phyloP scores from a whole-genome alignment of 1,140 invertebrate genomes.

The Meteorus sp. region DNA sequence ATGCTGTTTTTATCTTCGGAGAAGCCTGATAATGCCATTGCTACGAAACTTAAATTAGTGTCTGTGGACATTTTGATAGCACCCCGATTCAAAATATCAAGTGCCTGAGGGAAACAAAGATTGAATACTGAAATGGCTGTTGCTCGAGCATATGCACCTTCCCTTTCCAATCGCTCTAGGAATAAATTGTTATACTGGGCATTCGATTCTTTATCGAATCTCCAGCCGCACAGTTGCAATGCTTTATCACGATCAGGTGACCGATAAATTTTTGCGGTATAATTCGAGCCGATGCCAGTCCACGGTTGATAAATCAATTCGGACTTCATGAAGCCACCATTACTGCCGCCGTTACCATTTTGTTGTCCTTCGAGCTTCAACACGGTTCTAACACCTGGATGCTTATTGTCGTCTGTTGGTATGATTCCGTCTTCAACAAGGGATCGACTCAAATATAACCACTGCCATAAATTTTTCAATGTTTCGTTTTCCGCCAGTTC shows the following conservation, averaged over 20 bases:
- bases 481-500: constrained; percentile 68
- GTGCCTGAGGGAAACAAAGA: constrained; percentile 78
- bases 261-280: constrained; percentile 61
- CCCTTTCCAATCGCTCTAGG: constrained; percentile 65
- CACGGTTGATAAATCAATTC: constrained; percentile 49
- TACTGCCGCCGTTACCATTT: constrained; percentile 40
- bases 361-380: constrained; percentile 51
- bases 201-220: constrained; percentile 67
- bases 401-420: constrained; percentile 62
- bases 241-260: constrained; percentile 78
- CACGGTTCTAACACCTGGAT: constrained; percentile 69
- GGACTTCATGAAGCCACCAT: constrained; percentile 49
- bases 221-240: constrained; percentile 86
- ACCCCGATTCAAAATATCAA: constrained; percentile 80
- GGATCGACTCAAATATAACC: constrained; percentile 72
- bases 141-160: constrained; percentile 75
- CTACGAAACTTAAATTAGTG: constrained; percentile 69
- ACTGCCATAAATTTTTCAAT: constrained; percentile 73
- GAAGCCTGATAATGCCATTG: constrained; percentile 89
- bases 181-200: constrained; percentile 57
- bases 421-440: constrained; percentile 70
- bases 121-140: constrained; percentile 91
- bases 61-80: constrained; percentile 52
- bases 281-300: constrained; percentile 54
- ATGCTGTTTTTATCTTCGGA: constrained; percentile 79